Conservation (phyloP, 92 coral and sea anemone species). For the Phymanthus crucifer region DNA sequence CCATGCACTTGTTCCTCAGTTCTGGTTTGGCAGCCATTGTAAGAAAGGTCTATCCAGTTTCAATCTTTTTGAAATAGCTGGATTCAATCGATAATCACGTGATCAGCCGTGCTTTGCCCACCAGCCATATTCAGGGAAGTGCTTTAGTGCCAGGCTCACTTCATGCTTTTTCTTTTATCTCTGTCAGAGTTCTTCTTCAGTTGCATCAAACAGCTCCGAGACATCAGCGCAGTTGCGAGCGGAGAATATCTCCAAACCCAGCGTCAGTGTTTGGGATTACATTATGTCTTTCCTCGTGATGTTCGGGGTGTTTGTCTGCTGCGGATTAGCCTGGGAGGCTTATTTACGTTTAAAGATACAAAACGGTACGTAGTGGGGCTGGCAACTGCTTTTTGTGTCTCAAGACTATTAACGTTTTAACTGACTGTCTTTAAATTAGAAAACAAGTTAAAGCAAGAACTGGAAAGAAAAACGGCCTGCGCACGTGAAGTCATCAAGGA, state of each 20-base stretch:
- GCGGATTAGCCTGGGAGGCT: conserved; percentile 17
- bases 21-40: too few relatives aligned
- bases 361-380: background rate
- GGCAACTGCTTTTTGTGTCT: background rate
- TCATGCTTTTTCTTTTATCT: background rate
- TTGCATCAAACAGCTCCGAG: background rate
- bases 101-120: too few relatives aligned
- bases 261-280: background rate
- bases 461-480: background rate
- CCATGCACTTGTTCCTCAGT: too few relatives aligned
- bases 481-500: background rate
- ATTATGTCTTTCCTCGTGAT: conserved; percentile 3
- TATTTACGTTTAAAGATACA: background rate
- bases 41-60: too few relatives aligned
- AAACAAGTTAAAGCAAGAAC: background rate
- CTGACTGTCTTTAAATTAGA: background rate
- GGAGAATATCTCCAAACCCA: background rate
- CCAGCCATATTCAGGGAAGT: background rate
- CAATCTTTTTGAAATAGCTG: too few relatives aligned
- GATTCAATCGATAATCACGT: too few relatives aligned
- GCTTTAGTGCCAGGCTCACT: background rate
- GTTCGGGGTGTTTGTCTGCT: background rate
- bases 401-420: background rate
- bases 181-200: background rate
- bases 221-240: background rate